Evolutionary conservation across 2,797 vertebrate genomes (phyloP).

Genomic region (Gila robusta): DNA sequence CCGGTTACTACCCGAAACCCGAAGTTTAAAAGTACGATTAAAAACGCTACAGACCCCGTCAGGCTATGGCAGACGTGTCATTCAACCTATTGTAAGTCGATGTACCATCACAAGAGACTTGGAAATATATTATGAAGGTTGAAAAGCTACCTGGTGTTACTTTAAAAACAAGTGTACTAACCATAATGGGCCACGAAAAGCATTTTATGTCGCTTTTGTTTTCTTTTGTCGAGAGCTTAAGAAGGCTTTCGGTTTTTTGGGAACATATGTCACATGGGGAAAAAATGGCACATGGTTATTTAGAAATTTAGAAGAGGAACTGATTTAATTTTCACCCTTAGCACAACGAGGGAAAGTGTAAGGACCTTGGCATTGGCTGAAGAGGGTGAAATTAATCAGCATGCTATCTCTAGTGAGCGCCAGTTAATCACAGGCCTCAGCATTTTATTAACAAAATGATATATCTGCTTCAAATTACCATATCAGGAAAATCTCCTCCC

Average conservation of each 20-base stretch:
- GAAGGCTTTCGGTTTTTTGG: constrained; percentile 28
- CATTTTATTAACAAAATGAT: constrained; percentile 74
- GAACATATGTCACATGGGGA: constrained; percentile 42
- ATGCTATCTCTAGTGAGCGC: constrained; percentile 60
- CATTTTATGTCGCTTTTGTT: constrained; percentile 36
- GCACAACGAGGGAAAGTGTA: constrained; percentile 58
- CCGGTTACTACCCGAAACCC: no score
- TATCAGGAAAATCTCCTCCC: constrained; percentile 61
- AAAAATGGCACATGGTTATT: constrained; percentile 78
- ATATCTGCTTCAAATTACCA: constrained; percentile 66
- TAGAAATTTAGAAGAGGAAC: constrained; percentile 75
- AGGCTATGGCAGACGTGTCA: no score
- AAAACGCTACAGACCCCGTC: no score
- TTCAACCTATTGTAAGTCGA: no score
- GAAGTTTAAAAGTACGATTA: no score
- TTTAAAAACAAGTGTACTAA: constrained; percentile 34
- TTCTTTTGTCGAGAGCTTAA: neutral
- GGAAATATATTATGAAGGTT: no score
- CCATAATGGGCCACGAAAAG: constrained; percentile 34
- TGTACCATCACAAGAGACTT: no score
- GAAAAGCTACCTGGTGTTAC: no score
- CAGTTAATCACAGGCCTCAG: constrained; percentile 76
- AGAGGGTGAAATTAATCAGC: constrained; percentile 69
- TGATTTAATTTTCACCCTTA: constrained; percentile 78
- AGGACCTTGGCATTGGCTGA: constrained; percentile 63